phyloP scores from a whole-genome alignment of 2,113 vertebrate genomes.

The Danionella cerebrum region DNA sequence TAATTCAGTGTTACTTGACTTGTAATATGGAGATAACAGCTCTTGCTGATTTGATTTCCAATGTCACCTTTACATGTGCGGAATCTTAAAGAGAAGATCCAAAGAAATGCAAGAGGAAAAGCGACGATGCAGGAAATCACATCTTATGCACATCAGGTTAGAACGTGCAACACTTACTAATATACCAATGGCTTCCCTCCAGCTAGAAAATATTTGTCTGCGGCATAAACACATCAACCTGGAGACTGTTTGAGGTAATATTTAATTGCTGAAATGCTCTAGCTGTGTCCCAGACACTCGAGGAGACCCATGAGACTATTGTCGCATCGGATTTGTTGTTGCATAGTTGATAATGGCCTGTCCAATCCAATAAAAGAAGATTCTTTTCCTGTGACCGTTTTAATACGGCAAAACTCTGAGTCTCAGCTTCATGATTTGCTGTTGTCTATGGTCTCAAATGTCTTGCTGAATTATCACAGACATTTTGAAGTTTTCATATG shows the following conservation, averaged over 20 bases:
- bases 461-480: slow-evolving; percentile 12
- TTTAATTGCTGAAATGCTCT: slow-evolving; percentile 4
- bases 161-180: neutral
- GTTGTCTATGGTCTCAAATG: neutral
- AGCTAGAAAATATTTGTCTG: neutral
- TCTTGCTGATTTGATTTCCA: slow-evolving; percentile 33
- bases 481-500: slow-evolving; percentile 2
- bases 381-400: neutral
- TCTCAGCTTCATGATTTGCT: neutral
- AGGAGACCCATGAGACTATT: neutral
- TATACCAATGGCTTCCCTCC: neutral
- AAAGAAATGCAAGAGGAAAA: neutral
- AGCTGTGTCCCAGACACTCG: neutral
- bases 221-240: neutral
- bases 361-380: slow-evolving; percentile 7
- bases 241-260: neutral
- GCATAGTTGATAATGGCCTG: slow-evolving; percentile 9
- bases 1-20: slow-evolving; percentile 35
- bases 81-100: neutral
- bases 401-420: neutral
- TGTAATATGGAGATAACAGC: slow-evolving; percentile 31
- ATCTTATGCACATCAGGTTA: neutral
- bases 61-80: slow-evolving; percentile 37
- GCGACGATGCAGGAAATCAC: neutral
- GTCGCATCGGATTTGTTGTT: neutral